These are phyloP conservation scores for Neoniphon sammara DNA, from an alignment of 2,797 vertebrate genomes.

Conservation along the genomic window DNA sequence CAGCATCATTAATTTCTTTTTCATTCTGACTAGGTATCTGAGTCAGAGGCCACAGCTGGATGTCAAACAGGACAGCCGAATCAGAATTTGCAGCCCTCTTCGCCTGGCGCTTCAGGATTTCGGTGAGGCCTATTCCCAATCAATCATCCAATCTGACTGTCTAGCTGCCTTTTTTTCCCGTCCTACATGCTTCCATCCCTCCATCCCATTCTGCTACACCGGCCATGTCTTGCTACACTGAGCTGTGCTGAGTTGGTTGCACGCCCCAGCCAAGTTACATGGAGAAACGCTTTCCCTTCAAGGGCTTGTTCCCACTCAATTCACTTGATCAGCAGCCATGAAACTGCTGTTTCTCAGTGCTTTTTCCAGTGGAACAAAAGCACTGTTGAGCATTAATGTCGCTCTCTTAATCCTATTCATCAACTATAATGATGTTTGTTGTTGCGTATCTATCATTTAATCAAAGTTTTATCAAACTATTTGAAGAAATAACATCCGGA, in stretches of 20 bases:
- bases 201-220: not conserved
- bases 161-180: not conserved
- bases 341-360: conserved; percentile 24
- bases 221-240: not conserved
- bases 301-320: conserved; percentile 25
- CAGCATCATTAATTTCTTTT: conserved; percentile 8
- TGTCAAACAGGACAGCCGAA: conserved; percentile 21
- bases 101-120: conserved; percentile 33
- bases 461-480: conserved; percentile 12
- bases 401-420: not conserved
- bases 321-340: conserved; percentile 25
- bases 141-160: not conserved
- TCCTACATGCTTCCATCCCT: not conserved
- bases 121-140: conserved; percentile 61
- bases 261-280: not conserved
- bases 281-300: conserved; percentile 5
- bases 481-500: conserved; percentile 9
- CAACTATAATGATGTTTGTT: conserved; percentile 5
- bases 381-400: conserved; percentile 13
- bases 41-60: conserved; percentile 43
- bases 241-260: not conserved
- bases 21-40: conserved; percentile 59
- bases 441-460: conserved; percentile 7
- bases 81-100: conserved; percentile 48
- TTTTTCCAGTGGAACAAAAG: conserved; percentile 32